A percentile compares a stretch with the other conserved stretches of the same genome.
Evolutionary conservation across 1,140 invertebrate species (phyloP).

Genomic region (Drosophila santomea): DNA sequence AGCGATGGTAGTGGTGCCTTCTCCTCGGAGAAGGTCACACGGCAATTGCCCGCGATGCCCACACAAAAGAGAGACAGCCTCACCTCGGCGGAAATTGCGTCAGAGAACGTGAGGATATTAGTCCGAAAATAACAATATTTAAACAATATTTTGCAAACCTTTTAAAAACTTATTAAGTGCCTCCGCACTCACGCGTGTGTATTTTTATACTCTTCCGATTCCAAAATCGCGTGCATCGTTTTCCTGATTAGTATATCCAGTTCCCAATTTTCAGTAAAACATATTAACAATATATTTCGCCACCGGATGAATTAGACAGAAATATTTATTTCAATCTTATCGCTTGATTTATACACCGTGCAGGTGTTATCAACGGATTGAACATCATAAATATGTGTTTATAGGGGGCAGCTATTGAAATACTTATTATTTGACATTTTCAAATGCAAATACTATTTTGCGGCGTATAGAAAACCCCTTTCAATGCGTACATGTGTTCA

Average conservation of each 20-base stretch:
- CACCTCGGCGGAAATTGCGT: slow-evolving; percentile 62
- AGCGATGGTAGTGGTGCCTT: slow-evolving; percentile 9
- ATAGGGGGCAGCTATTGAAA: background rate
- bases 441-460: slow-evolving; percentile 3
- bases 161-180: slow-evolving; percentile 74
- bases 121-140: slow-evolving; percentile 77
- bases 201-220: slow-evolving; percentile 39
- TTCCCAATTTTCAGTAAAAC: background rate
- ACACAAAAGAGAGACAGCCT: slow-evolving; percentile 38
- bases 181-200: slow-evolving; percentile 22
- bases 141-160: slow-evolving; percentile 76
- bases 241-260: slow-evolving; percentile 21
- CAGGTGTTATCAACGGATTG: slow-evolving; percentile 9
- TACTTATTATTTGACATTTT: slow-evolving; percentile 29
- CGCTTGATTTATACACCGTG: slow-evolving; percentile 39
- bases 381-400: slow-evolving; percentile 19
- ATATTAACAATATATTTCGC: slow-evolving; percentile 17
- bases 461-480: background rate
- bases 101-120: slow-evolving; percentile 66
- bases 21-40: slow-evolving; percentile 55
- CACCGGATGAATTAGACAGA: slow-evolving; percentile 25
- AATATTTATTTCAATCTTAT: slow-evolving; percentile 35
- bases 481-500: background rate
- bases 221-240: slow-evolving; percentile 3
- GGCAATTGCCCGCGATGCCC: slow-evolving; percentile 62